These are phyloP conservation scores for Eulemur albifrons DNA, from an alignment of 2,797 vertebrate species.

Conservation along the genomic window DNA sequence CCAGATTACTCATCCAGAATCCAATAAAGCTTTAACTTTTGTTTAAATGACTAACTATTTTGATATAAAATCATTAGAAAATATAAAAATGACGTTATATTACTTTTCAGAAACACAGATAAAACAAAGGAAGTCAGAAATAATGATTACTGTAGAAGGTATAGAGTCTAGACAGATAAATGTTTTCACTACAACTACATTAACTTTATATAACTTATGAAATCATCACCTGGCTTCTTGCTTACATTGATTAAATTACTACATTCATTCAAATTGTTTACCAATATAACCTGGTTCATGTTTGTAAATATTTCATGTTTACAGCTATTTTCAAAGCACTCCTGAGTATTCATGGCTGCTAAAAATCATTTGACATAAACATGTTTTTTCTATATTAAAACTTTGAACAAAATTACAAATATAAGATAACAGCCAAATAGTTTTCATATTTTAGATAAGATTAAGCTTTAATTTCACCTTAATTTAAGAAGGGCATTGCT, in stretches of 20 bases:
- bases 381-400: not conserved
- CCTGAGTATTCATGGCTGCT: not conserved
- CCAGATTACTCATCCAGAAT: constrained; percentile 15
- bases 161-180: not conserved
- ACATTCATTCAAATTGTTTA: constrained; percentile 33
- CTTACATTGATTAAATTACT: constrained; percentile 28
- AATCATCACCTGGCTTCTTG: not conserved
- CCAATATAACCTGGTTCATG: not conserved
- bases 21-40: not conserved
- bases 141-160: not conserved
- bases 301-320: constrained; percentile 51
- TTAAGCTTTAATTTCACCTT: not conserved
- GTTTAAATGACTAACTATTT: constrained; percentile 36
- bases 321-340: constrained; percentile 48
- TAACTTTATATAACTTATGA: constrained; percentile 10
- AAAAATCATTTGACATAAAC: constrained; percentile 27
- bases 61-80: constrained; percentile 15
- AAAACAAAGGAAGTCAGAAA: constrained; percentile 31
- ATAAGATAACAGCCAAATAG: not conserved
- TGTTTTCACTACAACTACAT: not conserved
- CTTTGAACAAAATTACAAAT: constrained; percentile 44
- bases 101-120: constrained; percentile 23
- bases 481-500: not conserved
- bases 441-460: constrained; percentile 26
- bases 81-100: not conserved